Percentiles rank a stretch among this genome's conserved stretches.
These are phyloP conservation scores for Bufo gargarizans DNA, from an alignment of 2,113 vertebrate genomes.

Conservation along the genomic window DNA sequence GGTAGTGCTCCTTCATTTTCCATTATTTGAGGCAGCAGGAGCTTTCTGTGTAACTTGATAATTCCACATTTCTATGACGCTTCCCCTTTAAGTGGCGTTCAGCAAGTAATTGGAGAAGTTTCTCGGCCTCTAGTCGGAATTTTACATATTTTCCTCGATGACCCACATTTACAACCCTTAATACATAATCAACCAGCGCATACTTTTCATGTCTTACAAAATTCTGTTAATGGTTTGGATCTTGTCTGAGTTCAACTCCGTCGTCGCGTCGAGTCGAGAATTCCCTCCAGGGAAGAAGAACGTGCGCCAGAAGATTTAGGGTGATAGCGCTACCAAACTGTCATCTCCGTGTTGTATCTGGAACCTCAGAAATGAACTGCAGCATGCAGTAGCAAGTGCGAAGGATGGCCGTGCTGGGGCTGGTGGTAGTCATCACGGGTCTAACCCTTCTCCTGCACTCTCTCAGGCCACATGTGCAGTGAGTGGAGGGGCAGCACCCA, in stretches of 20 bases:
- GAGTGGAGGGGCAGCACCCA: too few relatives aligned
- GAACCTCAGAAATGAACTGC: background rate
- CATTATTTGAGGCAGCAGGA: too few relatives aligned
- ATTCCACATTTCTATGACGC: background rate
- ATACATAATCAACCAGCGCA: slow-evolving; percentile 37
- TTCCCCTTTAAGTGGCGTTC: background rate
- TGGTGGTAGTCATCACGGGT: too few relatives aligned
- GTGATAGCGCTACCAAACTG: background rate
- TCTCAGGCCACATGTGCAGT: too few relatives aligned
- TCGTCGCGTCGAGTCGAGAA: background rate
- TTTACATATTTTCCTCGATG: slow-evolving; percentile 21
- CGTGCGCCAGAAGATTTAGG: background rate
- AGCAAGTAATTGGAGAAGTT: slow-evolving; percentile 6
- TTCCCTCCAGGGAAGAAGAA: background rate
- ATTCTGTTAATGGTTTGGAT: slow-evolving; percentile 18
- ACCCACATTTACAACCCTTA: slow-evolving; percentile 35
- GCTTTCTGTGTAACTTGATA: too few relatives aligned
- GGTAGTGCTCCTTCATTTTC: background rate
- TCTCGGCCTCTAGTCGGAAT: background rate
- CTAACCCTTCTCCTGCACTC: too few relatives aligned
- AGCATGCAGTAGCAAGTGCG: too few relatives aligned
- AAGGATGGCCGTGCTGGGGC: too few relatives aligned
- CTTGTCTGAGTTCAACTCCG: slow-evolving; percentile 9
- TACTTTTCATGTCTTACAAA: slow-evolving; percentile 34
- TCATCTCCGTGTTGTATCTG: background rate